These are phyloP conservation scores for Progne subis DNA, from an alignment of 2,113 vertebrate genomes.

Conservation along the genomic window DNA sequence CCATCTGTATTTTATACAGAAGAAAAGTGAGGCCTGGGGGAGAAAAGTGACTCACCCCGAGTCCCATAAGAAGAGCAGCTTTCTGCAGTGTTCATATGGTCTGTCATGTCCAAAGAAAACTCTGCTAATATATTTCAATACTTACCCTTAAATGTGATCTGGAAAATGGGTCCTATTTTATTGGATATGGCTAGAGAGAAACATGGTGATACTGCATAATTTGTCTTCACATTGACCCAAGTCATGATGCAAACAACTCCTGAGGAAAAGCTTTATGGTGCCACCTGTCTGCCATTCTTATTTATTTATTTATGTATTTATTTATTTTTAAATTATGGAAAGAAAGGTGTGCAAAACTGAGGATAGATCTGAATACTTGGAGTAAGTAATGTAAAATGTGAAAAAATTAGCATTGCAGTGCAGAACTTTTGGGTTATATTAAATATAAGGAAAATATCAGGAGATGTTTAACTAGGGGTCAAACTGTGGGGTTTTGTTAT, in stretches of 20 bases:
- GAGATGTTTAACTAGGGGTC: not conserved
- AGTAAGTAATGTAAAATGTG: not conserved
- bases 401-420: not conserved
- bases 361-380: not conserved
- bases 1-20: not conserved
- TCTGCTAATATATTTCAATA: not conserved
- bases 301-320: not conserved
- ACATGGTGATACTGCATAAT: not conserved
- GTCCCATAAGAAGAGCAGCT: not conserved
- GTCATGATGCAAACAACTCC: not conserved
- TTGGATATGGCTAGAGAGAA: not conserved
- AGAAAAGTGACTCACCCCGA: not conserved
- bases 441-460: not conserved
- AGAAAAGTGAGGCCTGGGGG: not conserved
- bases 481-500: not conserved
- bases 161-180: not conserved
- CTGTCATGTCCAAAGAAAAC: not conserved
- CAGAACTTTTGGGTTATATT: not conserved
- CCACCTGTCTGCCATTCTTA: not conserved
- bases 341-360: not conserved
- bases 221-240: not conserved
- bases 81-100: not conserved
- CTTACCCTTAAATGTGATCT: not conserved
- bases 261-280: not conserved
- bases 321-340: not conserved